Percentiles rank a stretch among this genome's conserved stretches.
Evolutionary conservation across 2,888 invertebrate species (phyloP).

Genomic region (Autographa pulchrina): DNA sequence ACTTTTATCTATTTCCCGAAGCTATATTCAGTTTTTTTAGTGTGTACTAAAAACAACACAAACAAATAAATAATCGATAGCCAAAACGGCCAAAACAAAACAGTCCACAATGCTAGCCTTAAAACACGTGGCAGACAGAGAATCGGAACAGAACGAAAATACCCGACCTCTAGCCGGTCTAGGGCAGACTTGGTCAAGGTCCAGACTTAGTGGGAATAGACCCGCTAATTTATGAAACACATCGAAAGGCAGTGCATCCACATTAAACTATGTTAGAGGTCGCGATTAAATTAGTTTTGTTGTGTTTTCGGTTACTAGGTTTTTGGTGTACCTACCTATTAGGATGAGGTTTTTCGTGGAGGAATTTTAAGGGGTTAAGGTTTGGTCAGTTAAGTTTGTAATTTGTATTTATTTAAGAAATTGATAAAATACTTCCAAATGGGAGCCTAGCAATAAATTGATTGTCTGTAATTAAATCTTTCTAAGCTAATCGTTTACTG

Average conservation of each 20-base stretch:
- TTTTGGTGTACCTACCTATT: neutral
- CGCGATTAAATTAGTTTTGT: neutral
- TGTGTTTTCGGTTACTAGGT: neutral
- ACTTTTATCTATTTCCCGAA: too few relatives aligned
- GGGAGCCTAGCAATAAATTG: too few relatives aligned
- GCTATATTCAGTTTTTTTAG: too few relatives aligned
- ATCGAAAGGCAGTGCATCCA: slow-evolving; percentile 10
- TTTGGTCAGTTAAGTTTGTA: too few relatives aligned
- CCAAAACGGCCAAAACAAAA: neutral
- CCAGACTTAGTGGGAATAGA: slow-evolving; percentile 33
- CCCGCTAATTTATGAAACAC: slow-evolving; percentile 18
- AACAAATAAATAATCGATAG: too few relatives aligned
- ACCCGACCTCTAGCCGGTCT: slow-evolving; percentile 40
- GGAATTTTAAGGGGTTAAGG: too few relatives aligned
- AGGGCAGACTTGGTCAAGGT: slow-evolving; percentile 44
- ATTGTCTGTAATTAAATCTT: too few relatives aligned
- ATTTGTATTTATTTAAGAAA: too few relatives aligned
- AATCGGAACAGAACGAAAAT: slow-evolving; percentile 35
- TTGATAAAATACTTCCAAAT: too few relatives aligned
- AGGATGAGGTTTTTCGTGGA: neutral
- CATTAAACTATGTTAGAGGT: slow-evolving; percentile 11
- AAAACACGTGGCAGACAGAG: slow-evolving; percentile 19
- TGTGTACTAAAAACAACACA: too few relatives aligned
- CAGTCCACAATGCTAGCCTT: slow-evolving; percentile 13
- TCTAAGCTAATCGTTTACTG: too few relatives aligned